These are phyloP conservation scores for Drosophila robusta DNA, from an alignment of 2,888 invertebrate genomes.

Conservation along the genomic window DNA sequence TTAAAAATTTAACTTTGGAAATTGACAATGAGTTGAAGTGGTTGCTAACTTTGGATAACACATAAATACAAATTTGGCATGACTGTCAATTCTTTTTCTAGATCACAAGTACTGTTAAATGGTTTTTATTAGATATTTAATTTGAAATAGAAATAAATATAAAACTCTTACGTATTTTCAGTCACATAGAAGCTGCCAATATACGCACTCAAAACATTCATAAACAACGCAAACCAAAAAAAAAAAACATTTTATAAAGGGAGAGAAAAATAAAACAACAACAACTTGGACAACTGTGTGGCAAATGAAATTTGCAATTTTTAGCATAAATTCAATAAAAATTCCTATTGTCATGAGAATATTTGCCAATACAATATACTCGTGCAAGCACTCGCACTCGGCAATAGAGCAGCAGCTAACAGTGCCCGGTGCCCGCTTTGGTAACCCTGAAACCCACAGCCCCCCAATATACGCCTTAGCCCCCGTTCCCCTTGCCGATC, in stretches of 20 bases:
- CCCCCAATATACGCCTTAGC: not conserved
- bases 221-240: conserved; percentile 29
- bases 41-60: too few species aligned
- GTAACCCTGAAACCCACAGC: not conserved
- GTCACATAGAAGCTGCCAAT: conserved; percentile 41
- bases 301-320: conserved; percentile 77
- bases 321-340: conserved; percentile 81
- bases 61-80: too few species aligned
- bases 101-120: too few species aligned
- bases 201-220: conserved; percentile 26
- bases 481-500: too few species aligned
- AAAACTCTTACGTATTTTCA: conserved; percentile 14
- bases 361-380: conserved; percentile 75
- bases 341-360: conserved; percentile 80
- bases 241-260: conserved; percentile 1
- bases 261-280: conserved; percentile 3
- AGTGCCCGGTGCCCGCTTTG: not conserved
- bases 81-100: too few species aligned
- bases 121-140: not conserved
- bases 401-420: conserved; percentile 4
- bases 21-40: too few species aligned
- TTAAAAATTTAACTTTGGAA: too few species aligned
- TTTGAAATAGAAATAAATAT: not conserved
- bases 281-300: conserved; percentile 35
- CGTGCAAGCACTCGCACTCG: conserved; percentile 7